Percentiles rank a stretch among this genome's conserved stretches.
Evolutionary conservation across 2,797 vertebrate genomes (phyloP).

Genomic region (Sphaeramia orbicularis): DNA sequence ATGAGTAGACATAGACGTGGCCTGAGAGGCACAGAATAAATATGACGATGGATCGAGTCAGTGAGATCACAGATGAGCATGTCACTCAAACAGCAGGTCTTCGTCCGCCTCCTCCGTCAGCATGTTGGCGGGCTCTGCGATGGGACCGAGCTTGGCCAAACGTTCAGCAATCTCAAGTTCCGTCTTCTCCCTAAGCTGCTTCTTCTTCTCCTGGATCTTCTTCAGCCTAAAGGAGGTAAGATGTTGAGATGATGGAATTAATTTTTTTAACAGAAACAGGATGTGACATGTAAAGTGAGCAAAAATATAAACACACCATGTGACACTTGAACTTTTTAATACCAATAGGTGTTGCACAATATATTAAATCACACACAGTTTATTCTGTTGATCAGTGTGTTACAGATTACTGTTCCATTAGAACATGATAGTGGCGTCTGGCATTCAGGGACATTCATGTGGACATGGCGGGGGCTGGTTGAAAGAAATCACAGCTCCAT

Average conservation of each 20-base stretch:
- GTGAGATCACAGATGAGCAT: not conserved
- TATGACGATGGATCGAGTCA: constrained; percentile 52
- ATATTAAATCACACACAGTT: too few relatives aligned
- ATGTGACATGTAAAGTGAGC: too few relatives aligned
- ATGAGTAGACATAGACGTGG: constrained; percentile 58
- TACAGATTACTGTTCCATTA: too few relatives aligned
- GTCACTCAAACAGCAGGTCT: constrained; percentile 95
- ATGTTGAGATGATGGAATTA: too few relatives aligned
- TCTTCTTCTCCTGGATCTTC: constrained; percentile 99
- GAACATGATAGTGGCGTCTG: too few relatives aligned
- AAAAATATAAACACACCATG: too few relatives aligned
- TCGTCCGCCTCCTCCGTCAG: constrained; percentile 94
- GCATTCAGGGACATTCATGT: too few relatives aligned
- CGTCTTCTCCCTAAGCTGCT: constrained; percentile 91
- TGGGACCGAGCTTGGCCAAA: constrained; percentile 85
- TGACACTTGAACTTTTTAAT: too few relatives aligned
- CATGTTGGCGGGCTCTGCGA: constrained; percentile 92
- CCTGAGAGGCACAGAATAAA: constrained; percentile 84
- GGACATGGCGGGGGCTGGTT: too few relatives aligned
- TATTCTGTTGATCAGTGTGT: too few relatives aligned
- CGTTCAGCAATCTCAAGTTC: constrained; percentile 90
- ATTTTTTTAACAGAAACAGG: not conserved
- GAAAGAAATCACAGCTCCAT: too few relatives aligned
- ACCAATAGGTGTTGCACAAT: too few relatives aligned
- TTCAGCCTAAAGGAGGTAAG: constrained; percentile 87